Evolutionary conservation across 2,888 invertebrate genomes (phyloP), one percentile per base, ranked within the genome.

Genomic region (Beris morrisii): DNA sequence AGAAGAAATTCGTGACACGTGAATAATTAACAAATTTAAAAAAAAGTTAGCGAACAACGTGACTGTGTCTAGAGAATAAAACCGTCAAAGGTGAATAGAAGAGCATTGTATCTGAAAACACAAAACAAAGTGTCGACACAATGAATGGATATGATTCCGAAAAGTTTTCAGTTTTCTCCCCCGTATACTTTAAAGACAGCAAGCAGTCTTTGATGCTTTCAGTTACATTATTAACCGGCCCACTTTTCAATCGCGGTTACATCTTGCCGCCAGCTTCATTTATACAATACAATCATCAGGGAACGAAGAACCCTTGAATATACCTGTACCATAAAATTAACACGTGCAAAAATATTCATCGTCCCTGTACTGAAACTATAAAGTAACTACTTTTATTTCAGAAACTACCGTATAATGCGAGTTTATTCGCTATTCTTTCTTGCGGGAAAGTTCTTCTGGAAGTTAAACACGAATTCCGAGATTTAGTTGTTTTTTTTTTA

Each of bases 401-500:
- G 59, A 48, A 59, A 58, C 48, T 59, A n/a, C n/a, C n/a, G n/a
- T n/a, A 59, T 48, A 59, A 59, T 59, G 59, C 48, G 31, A 59
- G 48, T 43, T 48, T 48, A 59, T 59, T 59, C 59, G 48, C 59
- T 50, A 59, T 59, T 59, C 59, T 59, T 59, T 59, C 59, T 48
- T 22, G 22, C 22, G 22, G 22, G 59, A 58, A 45, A 58, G 15
- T 58, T 58, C 55, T 65, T 65, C 59, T 50, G 59, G 43, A 68
- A 68, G 65, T 68, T 68, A 68, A 68, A 68, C 68, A 68, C 52
- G 52, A 65, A 68, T 68, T 54, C 68, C 15, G 65, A 67, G 65
- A 68, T 65, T 68, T 58, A 43, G 12, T 13, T 52, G 61, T 38
- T 65, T 65, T 68, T 65, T 22, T 22, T 22, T 13, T 52, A 61